A percentile compares a stretch with the other conserved stretches of the same genome.
These are phyloP conservation scores for Euproctis similis DNA, from an alignment of 2,888 invertebrate genomes.

Conservation along the genomic window DNA sequence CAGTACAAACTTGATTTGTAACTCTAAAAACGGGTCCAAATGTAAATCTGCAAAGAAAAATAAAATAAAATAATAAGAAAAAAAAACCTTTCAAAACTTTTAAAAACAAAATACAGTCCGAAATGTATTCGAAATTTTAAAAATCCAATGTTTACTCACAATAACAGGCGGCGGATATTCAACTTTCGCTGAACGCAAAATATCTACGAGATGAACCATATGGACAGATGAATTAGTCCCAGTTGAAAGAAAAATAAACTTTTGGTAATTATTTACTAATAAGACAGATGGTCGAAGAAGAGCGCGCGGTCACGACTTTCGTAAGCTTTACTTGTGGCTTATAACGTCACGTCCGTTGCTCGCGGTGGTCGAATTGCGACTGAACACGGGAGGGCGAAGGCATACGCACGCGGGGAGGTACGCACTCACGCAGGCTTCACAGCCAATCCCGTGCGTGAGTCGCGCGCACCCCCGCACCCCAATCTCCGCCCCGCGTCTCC, in stretches of 20 bases:
- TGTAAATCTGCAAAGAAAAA: constrained; percentile 22
- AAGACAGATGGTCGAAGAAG: constrained; percentile 37
- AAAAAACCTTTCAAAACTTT: constrained; percentile 16
- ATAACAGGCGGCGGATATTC: constrained; percentile 83
- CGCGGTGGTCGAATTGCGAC: constrained; percentile 56
- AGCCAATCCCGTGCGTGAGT: constrained; percentile 74
- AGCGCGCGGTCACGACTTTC: constrained; percentile 46
- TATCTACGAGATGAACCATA: constrained; percentile 89
- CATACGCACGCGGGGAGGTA: constrained; percentile 71
- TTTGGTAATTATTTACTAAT: constrained; percentile 31
- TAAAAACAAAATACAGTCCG: constrained; percentile 13
- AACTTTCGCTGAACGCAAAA: constrained; percentile 86
- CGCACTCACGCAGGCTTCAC: constrained; percentile 71
- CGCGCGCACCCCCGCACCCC: constrained; percentile 70
- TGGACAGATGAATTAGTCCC: constrained; percentile 76
- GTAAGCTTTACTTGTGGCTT: constrained; percentile 41
- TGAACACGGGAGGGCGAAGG: constrained; percentile 53
- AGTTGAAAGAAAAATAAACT: constrained; percentile 55
- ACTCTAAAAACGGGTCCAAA: constrained; percentile 9
- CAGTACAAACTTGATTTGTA: constrained; percentile 2
- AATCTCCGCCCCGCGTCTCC: constrained; percentile 53
- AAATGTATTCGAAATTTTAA: constrained; percentile 17
- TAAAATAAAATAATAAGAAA: constrained; percentile 17
- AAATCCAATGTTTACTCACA: constrained; percentile 77
- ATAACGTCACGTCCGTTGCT: constrained; percentile 43